Evolutionary conservation across 2,113 vertebrate genomes (phyloP).

Genomic region (Petrocephalus zakoni): DNA sequence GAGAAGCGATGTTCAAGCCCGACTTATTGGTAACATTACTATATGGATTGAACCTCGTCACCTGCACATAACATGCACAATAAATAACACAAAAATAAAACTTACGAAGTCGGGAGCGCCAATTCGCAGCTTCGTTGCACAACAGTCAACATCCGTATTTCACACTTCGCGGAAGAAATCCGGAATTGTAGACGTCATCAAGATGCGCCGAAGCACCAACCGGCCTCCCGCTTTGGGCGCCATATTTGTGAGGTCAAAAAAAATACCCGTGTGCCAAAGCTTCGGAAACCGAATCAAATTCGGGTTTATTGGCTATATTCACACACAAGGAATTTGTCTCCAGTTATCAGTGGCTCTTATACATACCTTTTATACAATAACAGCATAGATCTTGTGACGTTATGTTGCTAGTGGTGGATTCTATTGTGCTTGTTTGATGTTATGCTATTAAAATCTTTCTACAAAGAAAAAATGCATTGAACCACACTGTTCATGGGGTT

Average conservation of each 20-base stretch:
- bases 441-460: neutral
- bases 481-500: neutral
- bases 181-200: conserved; percentile 8
- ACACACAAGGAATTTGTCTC: neutral
- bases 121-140: neutral
- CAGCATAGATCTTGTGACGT: neutral
- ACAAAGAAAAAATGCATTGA: neutral
- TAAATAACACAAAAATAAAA: neutral
- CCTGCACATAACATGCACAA: neutral
- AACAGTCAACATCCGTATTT: neutral
- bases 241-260: neutral
- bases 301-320: neutral
- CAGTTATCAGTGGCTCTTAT: neutral
- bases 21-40: neutral
- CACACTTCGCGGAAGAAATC: conserved; percentile 15
- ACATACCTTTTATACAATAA: neutral
- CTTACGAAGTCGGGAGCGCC: neutral
- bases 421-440: neutral
- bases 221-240: neutral
- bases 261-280: neutral
- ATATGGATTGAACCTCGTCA: neutral
- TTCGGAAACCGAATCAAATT: neutral
- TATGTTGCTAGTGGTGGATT: neutral
- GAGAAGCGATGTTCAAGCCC: neutral
- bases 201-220: neutral